A percentile compares a stretch with the other conserved stretches of the same genome.
These are phyloP conservation scores for Crypturellus undulatus DNA, from an alignment of 2,113 vertebrate genomes.

Conservation along the genomic window DNA sequence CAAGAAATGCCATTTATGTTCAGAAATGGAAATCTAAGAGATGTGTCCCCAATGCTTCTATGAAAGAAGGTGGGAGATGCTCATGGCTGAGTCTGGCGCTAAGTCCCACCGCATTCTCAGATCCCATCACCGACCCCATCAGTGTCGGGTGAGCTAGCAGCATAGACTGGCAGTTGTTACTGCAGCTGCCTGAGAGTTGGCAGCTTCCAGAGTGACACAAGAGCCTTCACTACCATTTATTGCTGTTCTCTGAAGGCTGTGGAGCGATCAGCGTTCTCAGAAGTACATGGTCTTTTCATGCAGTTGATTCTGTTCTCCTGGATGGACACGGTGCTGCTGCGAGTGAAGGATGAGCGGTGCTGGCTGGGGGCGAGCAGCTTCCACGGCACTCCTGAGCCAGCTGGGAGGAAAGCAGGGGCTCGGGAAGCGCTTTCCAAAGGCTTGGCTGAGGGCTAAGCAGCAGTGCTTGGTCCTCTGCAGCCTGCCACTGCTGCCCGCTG, in stretches of 20 bases:
- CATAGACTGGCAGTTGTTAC: not conserved
- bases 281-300: conserved; percentile 61
- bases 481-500: not conserved
- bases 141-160: not conserved
- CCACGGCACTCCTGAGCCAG: not conserved
- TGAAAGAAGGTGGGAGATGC: not conserved
- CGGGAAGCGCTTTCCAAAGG: conserved; percentile 36
- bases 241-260: conserved; percentile 7
- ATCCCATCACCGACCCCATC: not conserved
- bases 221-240: not conserved
- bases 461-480: not conserved
- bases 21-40: not conserved
- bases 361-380: conserved; percentile 1
- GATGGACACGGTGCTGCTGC: not conserved
- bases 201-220: not conserved
- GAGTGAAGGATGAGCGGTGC: not conserved
- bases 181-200: not conserved
- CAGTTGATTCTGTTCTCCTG: conserved; percentile 48
- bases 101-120: not conserved
- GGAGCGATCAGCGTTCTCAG: not conserved
- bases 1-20: not conserved
- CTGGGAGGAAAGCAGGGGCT: not conserved
- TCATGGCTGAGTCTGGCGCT: not conserved
- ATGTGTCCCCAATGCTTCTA: not conserved
- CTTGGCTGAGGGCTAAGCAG: conserved; percentile 6